phyloP scores from a whole-genome alignment of 2,888 invertebrate genomes.

The Zygothrica quintamaculata region DNA sequence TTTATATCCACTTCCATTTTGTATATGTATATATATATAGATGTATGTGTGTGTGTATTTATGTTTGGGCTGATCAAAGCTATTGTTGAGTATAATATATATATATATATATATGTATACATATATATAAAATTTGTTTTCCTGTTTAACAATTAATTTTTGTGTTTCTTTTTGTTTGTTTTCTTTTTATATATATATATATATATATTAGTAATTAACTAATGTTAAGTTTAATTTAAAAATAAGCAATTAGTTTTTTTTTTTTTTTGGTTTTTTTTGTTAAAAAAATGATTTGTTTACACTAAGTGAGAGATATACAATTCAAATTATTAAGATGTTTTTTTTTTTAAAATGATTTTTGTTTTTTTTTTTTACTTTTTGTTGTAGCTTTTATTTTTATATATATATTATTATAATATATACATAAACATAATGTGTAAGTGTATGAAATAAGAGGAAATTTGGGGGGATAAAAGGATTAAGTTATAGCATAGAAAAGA shows the following conservation, averaged over 20 bases:
- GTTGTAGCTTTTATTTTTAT: slow-evolving; percentile 26
- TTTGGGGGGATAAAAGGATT: neutral
- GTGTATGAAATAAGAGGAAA: neutral
- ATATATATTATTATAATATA: slow-evolving; percentile 48
- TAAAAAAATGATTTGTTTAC: slow-evolving; percentile 38
- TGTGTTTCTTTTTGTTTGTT: neutral
- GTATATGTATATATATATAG: slow-evolving; percentile 3
- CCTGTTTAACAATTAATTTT: neutral
- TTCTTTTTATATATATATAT: slow-evolving; percentile 14
- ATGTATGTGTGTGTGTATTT: slow-evolving; percentile 29
- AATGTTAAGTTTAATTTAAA: slow-evolving; percentile 50
- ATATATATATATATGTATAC: no score
- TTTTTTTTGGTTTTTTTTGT: slow-evolving; percentile 23
- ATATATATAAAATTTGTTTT: no score
- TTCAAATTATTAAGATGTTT: slow-evolving; percentile 42
- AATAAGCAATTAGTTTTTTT: slow-evolving; percentile 36
- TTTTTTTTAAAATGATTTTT: slow-evolving; percentile 21
- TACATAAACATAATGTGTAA: slow-evolving; percentile 24
- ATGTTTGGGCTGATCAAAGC: slow-evolving; percentile 22
- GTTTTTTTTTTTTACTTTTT: slow-evolving; percentile 23
- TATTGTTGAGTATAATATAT: slow-evolving; percentile 1
- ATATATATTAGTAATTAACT: slow-evolving; percentile 52
- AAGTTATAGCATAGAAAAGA: slow-evolving; percentile 12
- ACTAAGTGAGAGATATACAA: slow-evolving; percentile 51
- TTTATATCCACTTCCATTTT: slow-evolving; percentile 3